Conservation (phyloP, 2,113 vertebrate species). For the Eonycteris spelaea region DNA sequence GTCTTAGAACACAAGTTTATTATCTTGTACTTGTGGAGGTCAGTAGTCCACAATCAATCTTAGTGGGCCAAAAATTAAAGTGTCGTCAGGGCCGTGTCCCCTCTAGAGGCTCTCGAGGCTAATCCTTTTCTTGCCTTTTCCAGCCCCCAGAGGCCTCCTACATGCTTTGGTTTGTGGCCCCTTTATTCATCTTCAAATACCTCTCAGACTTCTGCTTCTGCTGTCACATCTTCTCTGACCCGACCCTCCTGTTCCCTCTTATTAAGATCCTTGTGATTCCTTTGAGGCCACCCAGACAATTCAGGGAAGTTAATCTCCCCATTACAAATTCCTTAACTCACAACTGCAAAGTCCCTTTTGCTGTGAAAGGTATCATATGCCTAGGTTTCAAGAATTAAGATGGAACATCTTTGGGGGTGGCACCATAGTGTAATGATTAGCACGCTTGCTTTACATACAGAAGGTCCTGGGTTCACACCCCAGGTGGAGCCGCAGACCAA, state of each 20-base stretch:
- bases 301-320: neutral
- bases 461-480: no score
- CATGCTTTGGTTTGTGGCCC: neutral
- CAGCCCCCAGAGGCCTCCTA: neutral
- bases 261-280: neutral
- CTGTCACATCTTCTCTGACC: neutral
- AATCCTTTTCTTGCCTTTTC: neutral
- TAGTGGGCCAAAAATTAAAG: neutral
- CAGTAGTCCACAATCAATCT: neutral
- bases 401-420: neutral
- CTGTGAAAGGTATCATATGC: neutral
- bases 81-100: fast-evolving
- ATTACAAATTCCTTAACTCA: neutral
- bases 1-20: neutral
- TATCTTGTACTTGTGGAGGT: neutral
- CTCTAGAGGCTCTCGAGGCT: neutral
- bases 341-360: neutral
- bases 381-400: neutral
- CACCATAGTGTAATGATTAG: no score
- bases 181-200: neutral
- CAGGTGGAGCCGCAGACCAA: no score
- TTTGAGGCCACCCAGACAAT: neutral
- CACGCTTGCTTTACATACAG: no score
- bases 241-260: neutral
- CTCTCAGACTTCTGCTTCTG: neutral